Base-by-base conservation (phyloP, 2,797 vertebrate species). In the Rousettus madagascariensis region DNA sequence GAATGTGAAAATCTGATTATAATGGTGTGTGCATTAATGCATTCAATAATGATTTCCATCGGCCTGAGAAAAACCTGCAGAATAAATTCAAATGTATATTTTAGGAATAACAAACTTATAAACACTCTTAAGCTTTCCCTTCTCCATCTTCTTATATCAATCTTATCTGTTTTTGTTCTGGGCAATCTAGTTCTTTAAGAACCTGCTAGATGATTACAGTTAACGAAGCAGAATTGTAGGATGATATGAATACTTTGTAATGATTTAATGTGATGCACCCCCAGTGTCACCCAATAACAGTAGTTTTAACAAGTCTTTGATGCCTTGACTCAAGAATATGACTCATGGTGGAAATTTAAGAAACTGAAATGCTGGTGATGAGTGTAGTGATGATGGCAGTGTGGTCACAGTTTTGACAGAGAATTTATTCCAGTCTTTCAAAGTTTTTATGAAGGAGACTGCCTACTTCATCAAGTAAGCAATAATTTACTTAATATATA, bases 161-260 rank as follows among this genome's bases (percentile, higher is more conserved):
- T 57, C 26, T 83, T 90, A 69, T 17, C 28, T 86, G 22, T 36
- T 77, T 11, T 46, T 74, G 11, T 78, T 79, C 88, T 43, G 6
- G 57, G 49, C 24, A 24, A 90, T 96, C 84, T 94, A 61, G 78
- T 94, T 95, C 86, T 95, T 82, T 79, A 93, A 93, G 80, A 43
- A 74, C 8, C 26, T 90, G 22, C 30, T 85, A 82, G 72, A 49
- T 85, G 16, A 68, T 65, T 96, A 55, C 10, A 69, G 33, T 80
- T 97, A 96, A 95, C 85, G 91, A 85, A 94, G 79, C 9, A 87
- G 46, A 12, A 83, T 49, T 77, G 19, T 61, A 84, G 26, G 86
- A 90, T 63, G 26, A 72, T 74, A 86, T 83, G 78, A 93, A 92
- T 49, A 30, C 13, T 77, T 93, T 91, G 72, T 77, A 84, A 78